Evolutionary conservation across 2,113 vertebrate genomes (phyloP).

Genomic region (Eptesicus fuscus): DNA sequence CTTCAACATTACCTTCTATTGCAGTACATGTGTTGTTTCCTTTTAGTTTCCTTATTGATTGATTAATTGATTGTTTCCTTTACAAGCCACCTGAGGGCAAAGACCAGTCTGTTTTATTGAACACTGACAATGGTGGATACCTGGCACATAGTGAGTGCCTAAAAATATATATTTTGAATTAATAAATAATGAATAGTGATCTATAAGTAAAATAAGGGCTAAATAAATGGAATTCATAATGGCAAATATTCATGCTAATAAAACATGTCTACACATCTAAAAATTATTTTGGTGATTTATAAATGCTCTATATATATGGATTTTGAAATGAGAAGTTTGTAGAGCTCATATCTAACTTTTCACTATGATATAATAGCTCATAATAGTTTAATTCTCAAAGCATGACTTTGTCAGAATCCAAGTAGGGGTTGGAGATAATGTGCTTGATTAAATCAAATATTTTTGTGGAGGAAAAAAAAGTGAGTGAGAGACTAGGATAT

Average conservation of each 20-base stretch:
- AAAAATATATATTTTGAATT: neutral
- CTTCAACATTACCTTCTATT: neutral
- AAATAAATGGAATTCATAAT: neutral
- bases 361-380: neutral
- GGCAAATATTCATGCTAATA: neutral
- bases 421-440: neutral
- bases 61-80: neutral
- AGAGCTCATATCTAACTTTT: neutral
- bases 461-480: neutral
- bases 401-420: neutral
- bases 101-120: neutral
- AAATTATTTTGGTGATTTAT: neutral
- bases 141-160: neutral
- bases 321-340: slow-evolving; percentile 24
- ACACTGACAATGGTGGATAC: neutral
- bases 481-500: neutral
- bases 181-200: neutral
- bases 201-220: neutral
- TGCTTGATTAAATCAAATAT: neutral
- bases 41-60: neutral
- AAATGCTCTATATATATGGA: neutral
- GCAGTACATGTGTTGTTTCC: neutral
- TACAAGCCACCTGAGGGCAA: neutral
- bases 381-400: neutral
- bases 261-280: neutral